Evolutionary conservation across 2,797 vertebrate genomes (phyloP), one percentile per base, ranked within the genome.

Genomic region (Macropus fuliginosus): DNA sequence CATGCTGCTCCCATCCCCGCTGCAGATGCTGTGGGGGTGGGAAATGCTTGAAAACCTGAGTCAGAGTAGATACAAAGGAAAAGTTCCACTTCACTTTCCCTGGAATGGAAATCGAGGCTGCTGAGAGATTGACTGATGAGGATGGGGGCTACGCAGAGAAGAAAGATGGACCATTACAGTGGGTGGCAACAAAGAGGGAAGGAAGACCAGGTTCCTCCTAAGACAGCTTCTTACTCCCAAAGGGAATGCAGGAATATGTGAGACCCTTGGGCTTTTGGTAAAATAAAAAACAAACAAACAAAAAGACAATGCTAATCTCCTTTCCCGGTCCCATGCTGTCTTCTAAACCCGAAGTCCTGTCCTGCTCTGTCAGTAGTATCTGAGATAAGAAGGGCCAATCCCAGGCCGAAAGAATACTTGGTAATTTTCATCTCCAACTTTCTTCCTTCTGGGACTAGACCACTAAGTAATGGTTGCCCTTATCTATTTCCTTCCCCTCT

Each of bases 1-100:
- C 66, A 52, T 54, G 74, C 21, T 0, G 46, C 46, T 95, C 50
- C 59, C 91, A 55, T 55, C 91, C 62, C 52, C 2, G 31, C 66
- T 54, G 93, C 56, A 40, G 92, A 93, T 50, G 91, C 59, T 97
- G 95, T 55, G 94, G 94, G 93, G 95, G 91, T 93, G 96, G 66
- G 94, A 94, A 91, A 93, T 55, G 59, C 89, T 95, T 92, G 55
- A 91, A 94, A 94, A 94, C 94, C 95, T 98, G 97, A 98, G 96
- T 96, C 97, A 96, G 92, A 96, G 40, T 87, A 87, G 74, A 87
- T 50, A 87, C 74, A 87, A 50, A 50, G 94, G 56, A 57, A 96
- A 94, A 90, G 93, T 93, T 98, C 91, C 92, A 87, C 92, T 91
- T 92, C 91, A 96, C 93, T 97, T 96, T 96, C 92, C 91, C 96